phyloP scores from a whole-genome alignment of 2,797 vertebrate species.

The Acipenser oxyrinchus region DNA sequence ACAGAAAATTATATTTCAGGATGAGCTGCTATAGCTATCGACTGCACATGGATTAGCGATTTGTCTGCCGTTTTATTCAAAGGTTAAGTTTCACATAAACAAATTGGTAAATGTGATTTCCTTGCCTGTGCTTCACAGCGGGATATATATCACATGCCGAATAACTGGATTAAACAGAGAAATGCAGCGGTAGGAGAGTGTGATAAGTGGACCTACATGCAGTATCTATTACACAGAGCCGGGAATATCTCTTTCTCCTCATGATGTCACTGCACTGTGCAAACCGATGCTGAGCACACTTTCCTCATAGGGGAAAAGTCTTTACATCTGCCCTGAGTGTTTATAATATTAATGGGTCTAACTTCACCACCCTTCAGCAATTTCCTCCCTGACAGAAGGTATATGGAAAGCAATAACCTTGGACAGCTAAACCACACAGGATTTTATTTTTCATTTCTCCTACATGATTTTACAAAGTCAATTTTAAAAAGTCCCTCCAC shows the following conservation, averaged over 20 bases:
- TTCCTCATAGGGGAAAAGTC: not conserved
- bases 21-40: not conserved
- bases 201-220: not conserved
- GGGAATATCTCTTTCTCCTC: not conserved
- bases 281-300: no score
- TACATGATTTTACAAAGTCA: no score
- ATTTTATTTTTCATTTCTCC: no score
- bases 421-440: no score
- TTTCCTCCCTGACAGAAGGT: no score
- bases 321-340: not conserved
- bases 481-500: no score
- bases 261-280: not conserved
- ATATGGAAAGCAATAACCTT: no score
- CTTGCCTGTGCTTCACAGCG: not conserved
- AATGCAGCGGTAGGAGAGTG: not conserved
- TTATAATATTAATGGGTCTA: not conserved
- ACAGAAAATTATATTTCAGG: slow-evolving; percentile 2
- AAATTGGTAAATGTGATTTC: slow-evolving; percentile 2
- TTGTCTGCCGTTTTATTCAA: slow-evolving; percentile 3
- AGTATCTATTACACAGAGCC: not conserved
- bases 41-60: not conserved
- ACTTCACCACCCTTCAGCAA: not conserved
- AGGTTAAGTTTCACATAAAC: slow-evolving; percentile 6
- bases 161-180: slow-evolving; percentile 3
- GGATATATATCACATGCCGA: not conserved